Evolutionary conservation across 2,797 vertebrate genomes (phyloP).

Genomic region (Numenius phaeopus): DNA sequence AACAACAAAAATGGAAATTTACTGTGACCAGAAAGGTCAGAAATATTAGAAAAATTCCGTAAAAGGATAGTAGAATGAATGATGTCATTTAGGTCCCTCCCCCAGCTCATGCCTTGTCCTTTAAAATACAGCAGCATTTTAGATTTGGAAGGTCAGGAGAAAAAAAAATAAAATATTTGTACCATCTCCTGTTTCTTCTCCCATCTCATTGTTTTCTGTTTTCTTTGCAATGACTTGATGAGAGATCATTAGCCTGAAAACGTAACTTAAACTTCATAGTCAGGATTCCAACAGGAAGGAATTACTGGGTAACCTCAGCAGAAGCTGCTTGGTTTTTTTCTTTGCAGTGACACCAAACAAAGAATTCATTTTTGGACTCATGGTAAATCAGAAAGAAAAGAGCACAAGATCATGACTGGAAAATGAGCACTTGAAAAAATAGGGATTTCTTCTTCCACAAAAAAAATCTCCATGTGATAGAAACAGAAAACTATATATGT

Average conservation of each 20-base stretch:
- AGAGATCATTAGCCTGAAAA: not conserved
- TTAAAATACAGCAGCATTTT: not conserved
- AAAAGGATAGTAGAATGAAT: not conserved
- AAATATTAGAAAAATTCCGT: not conserved
- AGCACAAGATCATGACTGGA: not conserved
- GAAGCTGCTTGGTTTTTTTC: not conserved
- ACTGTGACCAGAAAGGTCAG: not conserved
- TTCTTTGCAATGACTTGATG: not conserved
- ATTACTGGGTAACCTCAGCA: not conserved
- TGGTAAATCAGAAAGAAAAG: not conserved
- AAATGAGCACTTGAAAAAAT: not conserved
- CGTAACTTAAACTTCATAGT: not conserved
- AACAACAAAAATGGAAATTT: not conserved
- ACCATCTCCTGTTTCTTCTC: not conserved
- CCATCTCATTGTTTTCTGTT: not conserved
- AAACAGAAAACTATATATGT: not conserved
- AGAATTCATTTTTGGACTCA: not conserved
- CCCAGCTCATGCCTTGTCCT: not conserved
- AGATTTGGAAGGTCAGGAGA: not conserved
- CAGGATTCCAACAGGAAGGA: not conserved
- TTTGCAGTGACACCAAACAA: not conserved
- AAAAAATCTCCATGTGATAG: not conserved
- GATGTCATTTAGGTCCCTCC: not conserved
- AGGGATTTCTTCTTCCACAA: not conserved
- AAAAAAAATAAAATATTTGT: not conserved